phyloP scores from a whole-genome alignment of 2,888 invertebrate genomes.

The Strigamia crassipes region DNA sequence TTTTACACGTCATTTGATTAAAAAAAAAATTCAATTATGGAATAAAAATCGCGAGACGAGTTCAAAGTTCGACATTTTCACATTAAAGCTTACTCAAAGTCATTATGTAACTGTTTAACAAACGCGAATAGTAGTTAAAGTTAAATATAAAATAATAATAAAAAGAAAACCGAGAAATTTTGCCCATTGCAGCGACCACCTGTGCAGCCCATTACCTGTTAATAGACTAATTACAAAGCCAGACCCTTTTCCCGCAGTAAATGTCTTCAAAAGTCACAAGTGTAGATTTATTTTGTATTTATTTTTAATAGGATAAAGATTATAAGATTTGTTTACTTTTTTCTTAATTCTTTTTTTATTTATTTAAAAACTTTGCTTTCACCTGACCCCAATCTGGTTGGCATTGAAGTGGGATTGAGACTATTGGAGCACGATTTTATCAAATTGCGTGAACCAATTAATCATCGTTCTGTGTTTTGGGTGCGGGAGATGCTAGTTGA shows the following conservation, averaged over 20 bases:
- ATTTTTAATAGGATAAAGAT: neutral
- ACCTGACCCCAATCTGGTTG: neutral
- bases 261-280: neutral
- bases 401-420: slow-evolving; percentile 1
- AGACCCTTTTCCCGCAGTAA: neutral
- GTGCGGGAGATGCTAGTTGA: neutral
- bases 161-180: neutral
- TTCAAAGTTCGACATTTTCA: no score
- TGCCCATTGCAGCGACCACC: neutral
- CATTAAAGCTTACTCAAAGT: no score
- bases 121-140: neutral
- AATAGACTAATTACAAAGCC: slow-evolving; percentile 15
- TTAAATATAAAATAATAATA: slow-evolving; percentile 7
- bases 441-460: slow-evolving; percentile 7
- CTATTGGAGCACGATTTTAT: slow-evolving; percentile 22
- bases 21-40: neutral
- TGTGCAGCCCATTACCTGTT: slow-evolving; percentile 17
- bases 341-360: neutral
- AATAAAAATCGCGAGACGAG: neutral
- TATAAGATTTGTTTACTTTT: slow-evolving; percentile 17
- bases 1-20: neutral
- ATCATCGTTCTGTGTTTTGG: neutral
- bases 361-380: slow-evolving; percentile 12
- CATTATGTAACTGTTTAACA: neutral
- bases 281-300: neutral